Base-by-base conservation (phyloP, 2,797 vertebrate genomes). In the Valencia hispanica region DNA sequence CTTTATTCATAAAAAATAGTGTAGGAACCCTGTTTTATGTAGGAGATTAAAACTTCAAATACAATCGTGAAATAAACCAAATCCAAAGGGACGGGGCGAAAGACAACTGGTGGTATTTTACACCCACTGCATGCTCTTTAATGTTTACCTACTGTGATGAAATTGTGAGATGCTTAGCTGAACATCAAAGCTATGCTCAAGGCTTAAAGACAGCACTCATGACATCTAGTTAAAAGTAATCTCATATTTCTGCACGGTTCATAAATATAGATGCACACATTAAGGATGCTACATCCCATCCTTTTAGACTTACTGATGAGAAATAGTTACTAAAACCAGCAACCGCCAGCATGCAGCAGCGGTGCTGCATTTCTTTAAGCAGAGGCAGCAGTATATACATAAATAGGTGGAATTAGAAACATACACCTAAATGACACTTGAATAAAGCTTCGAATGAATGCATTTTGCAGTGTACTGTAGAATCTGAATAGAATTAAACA, bases 181-280 rank as follows among this genome's bases (percentile, higher is more conserved):
- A 75, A 59, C 57, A 36, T 72, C 63, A 72, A 43, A 65, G 72
- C 39, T 25, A 43, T 47, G 48, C 36, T 77, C 22, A 2, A 78
- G 73, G 73, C 51, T 63, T 41, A 77, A 66, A 0, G 2, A 68
- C 47, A 45, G 39, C 30, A 14, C 70, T 76, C 57, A 18, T 4
- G 73, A 75, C 79, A 61, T 78, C 59, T 63, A 53, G 53, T 65
- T 72, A 55, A 66, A 10, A 75, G 43, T 50, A 74, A 82, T 81
- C 68, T 57, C n/a, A 59, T 66, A 66, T 78, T 57, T 82, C 36
- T 65, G 34, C 41, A 55, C 10, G 36, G 11, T 41, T 68, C 45
- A 61, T 73, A 63, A 65, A 82, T 65, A 70, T 36, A 32, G 51
- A 79, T 39, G 25, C 57, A 75, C 57, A 68, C 2, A 47, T 20